These are phyloP conservation scores for Meles meles DNA, from an alignment of 2,113 vertebrate genomes.

Conservation along the genomic window DNA sequence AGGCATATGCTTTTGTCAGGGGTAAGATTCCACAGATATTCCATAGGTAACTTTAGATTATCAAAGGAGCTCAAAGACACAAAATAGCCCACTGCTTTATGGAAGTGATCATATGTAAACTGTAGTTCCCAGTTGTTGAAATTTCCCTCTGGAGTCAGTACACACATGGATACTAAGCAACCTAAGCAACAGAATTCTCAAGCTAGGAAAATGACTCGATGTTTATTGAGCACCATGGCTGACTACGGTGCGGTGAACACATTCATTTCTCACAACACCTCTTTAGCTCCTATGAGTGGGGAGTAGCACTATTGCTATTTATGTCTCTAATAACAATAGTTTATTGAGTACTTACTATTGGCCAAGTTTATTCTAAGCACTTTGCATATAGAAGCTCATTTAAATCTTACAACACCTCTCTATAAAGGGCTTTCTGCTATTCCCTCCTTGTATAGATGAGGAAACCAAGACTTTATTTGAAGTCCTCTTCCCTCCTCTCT, in stretches of 20 bases:
- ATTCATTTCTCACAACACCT: background rate
- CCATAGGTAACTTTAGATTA: background rate
- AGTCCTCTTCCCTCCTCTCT: background rate
- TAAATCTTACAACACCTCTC: background rate
- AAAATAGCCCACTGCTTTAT: background rate
- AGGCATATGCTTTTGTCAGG: background rate
- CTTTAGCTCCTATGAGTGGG: background rate
- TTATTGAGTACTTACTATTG: background rate
- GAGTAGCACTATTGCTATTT: background rate
- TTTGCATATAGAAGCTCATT: background rate
- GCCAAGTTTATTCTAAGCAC: background rate
- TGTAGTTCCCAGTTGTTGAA: background rate
- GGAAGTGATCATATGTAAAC: background rate
- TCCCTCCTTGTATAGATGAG: background rate
- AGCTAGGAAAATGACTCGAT: background rate
- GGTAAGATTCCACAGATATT: background rate
- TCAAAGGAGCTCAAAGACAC: background rate
- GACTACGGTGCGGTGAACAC: background rate
- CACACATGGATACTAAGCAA: background rate
- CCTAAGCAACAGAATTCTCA: background rate
- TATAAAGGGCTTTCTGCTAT: background rate
- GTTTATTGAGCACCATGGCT: background rate
- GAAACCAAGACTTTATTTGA: background rate
- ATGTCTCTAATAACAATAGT: background rate
- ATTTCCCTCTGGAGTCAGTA: background rate